Conservation (phyloP, 2,113 vertebrate species). For the Hippocampus zosterae region DNA sequence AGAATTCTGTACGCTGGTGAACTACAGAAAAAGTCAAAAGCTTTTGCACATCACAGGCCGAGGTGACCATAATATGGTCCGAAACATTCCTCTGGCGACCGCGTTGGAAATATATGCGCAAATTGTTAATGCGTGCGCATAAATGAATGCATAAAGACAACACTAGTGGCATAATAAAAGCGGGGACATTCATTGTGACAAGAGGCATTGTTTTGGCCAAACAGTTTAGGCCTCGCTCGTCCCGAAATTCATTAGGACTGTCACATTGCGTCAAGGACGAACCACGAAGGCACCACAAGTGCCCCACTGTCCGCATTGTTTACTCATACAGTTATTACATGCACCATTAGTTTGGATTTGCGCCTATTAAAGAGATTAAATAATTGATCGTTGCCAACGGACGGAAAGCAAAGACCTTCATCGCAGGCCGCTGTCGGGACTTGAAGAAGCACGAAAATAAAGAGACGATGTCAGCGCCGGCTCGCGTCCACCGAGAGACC, state of each 20-base stretch:
- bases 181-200: slow-evolving; percentile 29
- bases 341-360: slow-evolving; percentile 61
- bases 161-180: slow-evolving; percentile 40
- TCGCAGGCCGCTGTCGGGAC: slow-evolving; percentile 18
- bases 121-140: slow-evolving; percentile 23
- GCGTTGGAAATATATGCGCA: neutral
- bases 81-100: slow-evolving; percentile 10
- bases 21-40: neutral
- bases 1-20: neutral
- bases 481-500: slow-evolving; percentile 19
- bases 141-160: slow-evolving; percentile 45
- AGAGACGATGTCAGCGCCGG: slow-evolving; percentile 40
- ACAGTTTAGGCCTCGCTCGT: slow-evolving; percentile 36
- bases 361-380: slow-evolving; percentile 63
- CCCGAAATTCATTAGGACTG: slow-evolving; percentile 46
- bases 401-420: slow-evolving; percentile 23
- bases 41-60: neutral
- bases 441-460: slow-evolving; percentile 29
- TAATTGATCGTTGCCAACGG: slow-evolving; percentile 60
- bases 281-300: slow-evolving; percentile 38
- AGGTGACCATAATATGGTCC: slow-evolving; percentile 35
- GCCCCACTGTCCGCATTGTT: slow-evolving; percentile 54
- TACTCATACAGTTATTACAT: slow-evolving; percentile 60
- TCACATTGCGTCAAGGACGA: slow-evolving; percentile 45
- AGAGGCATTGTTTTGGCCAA: slow-evolving; percentile 42